Evolutionary conservation across 2,113 vertebrate species (phyloP).

Genomic region (Polypterus bichir): DNA sequence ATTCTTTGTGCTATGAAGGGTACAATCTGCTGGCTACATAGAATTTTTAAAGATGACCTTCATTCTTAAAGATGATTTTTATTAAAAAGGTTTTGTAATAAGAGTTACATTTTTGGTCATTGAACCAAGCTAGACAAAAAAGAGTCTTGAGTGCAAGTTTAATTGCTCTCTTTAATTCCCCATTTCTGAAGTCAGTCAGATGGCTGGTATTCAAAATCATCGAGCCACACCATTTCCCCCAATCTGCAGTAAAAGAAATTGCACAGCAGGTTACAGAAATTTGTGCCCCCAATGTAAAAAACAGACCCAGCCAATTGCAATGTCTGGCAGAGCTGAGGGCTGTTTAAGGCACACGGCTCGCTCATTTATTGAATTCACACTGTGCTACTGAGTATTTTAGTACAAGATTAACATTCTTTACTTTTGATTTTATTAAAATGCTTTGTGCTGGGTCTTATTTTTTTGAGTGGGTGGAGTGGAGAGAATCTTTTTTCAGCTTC

Average conservation of each 20-base stretch:
- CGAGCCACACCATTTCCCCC: constrained; percentile 21
- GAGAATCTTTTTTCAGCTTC: no score
- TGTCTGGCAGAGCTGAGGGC: constrained; percentile 23
- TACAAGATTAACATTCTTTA: constrained; percentile 28
- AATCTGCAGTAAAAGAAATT: constrained; percentile 29
- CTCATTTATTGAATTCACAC: constrained; percentile 35
- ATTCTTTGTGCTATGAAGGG: no score
- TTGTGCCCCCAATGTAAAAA: constrained; percentile 29
- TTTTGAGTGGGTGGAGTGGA: no score
- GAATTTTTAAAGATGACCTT: no score
- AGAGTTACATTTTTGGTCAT: no score
- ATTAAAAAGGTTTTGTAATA: no score
- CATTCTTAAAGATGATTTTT: no score
- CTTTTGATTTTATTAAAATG: constrained; percentile 17
- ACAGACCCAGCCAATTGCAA: constrained; percentile 29
- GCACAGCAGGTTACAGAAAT: constrained; percentile 37
- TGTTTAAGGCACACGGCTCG: constrained; percentile 20
- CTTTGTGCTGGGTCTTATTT: no score
- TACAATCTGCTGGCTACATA: no score
- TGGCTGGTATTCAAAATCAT: background rate
- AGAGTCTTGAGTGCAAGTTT: no score
- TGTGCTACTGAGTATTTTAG: constrained; percentile 25
- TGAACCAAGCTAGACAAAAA: no score
- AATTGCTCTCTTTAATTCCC: no score
- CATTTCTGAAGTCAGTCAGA: background rate